Evolutionary conservation across 2,113 vertebrate species (phyloP), one percentile per base, ranked within the genome.

Genomic region (Corvus hawaiiensis): DNA sequence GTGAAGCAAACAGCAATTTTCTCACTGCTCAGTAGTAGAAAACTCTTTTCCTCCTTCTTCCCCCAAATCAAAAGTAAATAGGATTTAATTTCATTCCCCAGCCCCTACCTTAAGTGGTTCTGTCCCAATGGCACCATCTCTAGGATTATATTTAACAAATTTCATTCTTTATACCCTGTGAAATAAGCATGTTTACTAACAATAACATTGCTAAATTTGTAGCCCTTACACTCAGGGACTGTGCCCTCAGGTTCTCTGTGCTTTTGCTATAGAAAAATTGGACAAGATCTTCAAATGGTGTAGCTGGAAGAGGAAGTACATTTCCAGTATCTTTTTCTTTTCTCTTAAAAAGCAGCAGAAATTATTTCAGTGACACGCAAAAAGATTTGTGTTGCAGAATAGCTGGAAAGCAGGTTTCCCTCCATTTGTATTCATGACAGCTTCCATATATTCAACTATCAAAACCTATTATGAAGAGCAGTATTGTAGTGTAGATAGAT

Each of bases 401-500:
- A 76, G 44, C 59, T 84, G 81, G 84, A 84, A 94, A 95, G 46
- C 71, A 55, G 54, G 27, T 90, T 97, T 96, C 86, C 66, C 58
- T 95, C 85, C 64, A 84, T 84, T 96, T 85, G 66, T 75, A 93
- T 87, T 96, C 86, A 64, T 84, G 80, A 95, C 66, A 85, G 85
- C 56, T 88, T 77, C 86, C 79, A 93, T 93, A 58, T 64, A 93
- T 49, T 79, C 77, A 92, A 61, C 90, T 95, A 83, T 94, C 92
- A 96, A 81, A 91, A 73, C 88, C 87, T 94, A 59, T 96, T 96
- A 95, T 95, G 93, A 95, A 78, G 81, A 81, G 69, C 85, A 83
- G 37, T 87, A 76, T 77, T 90, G 39, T 56, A 64, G 68, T 33
- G 39, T 56, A 91, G 87, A 86, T 81, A 82, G 88, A 91, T 93